Conservation (phyloP, 2,113 vertebrate genomes). For the Sinocyclocheilus rhinocerous region DNA sequence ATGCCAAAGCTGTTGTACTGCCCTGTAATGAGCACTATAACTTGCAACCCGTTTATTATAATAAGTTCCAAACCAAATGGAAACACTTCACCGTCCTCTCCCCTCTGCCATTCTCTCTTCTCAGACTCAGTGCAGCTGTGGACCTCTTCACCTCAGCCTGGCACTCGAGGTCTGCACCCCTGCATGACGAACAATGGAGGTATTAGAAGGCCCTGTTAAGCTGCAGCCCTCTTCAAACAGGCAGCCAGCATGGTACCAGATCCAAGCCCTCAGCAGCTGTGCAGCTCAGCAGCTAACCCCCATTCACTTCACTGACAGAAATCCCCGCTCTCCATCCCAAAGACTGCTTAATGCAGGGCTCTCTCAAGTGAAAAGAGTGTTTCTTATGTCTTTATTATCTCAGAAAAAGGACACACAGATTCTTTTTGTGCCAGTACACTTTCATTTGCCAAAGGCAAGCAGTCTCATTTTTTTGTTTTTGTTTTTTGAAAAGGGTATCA, state of each 20-base stretch:
- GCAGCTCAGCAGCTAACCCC: slow-evolving; percentile 38
- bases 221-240: slow-evolving; percentile 59
- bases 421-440: slow-evolving; percentile 34
- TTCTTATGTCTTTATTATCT: slow-evolving; percentile 51
- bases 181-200: slow-evolving; percentile 58
- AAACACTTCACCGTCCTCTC: slow-evolving; percentile 2
- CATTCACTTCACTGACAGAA: slow-evolving; percentile 51
- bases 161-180: slow-evolving; percentile 47
- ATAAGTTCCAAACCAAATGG: background rate
- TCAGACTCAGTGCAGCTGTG: slow-evolving; percentile 57
- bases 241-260: slow-evolving; percentile 58
- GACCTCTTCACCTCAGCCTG: slow-evolving; percentile 49
- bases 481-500: slow-evolving; percentile 30
- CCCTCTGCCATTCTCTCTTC: slow-evolving; percentile 40
- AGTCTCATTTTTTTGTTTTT: background rate
- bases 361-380: slow-evolving; percentile 43
- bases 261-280: slow-evolving; percentile 57
- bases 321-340: slow-evolving; percentile 49
- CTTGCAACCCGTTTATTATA: background rate
- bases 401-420: slow-evolving; percentile 31
- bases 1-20: background rate
- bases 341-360: slow-evolving; percentile 52
- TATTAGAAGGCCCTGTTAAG: slow-evolving; percentile 59
- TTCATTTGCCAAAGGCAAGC: slow-evolving; percentile 33
- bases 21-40: background rate